phyloP scores from a whole-genome alignment of 2,113 vertebrate genomes.

The Isurus oxyrinchus region DNA sequence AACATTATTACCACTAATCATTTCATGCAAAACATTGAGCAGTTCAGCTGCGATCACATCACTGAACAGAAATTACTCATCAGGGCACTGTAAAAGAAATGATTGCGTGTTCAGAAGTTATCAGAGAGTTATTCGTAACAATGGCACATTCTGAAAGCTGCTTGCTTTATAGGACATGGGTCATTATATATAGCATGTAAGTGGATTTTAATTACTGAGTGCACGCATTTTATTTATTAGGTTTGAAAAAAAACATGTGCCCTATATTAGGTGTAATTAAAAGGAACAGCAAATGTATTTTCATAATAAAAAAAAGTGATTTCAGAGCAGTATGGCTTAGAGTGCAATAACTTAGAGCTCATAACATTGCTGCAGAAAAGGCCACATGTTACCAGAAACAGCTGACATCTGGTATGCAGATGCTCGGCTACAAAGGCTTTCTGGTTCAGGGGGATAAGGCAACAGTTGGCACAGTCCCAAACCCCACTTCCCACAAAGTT shows the following conservation, averaged over 20 bases:
- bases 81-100: not conserved
- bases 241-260: not conserved
- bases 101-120: not conserved
- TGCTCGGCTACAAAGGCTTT: conserved; percentile 28
- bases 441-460: not conserved
- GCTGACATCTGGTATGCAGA: conserved; percentile 25
- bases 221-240: not conserved
- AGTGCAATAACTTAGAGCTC: conserved; percentile 9
- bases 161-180: not conserved
- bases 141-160: not conserved
- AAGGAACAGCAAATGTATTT: not conserved
- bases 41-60: not conserved
- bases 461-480: not conserved
- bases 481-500: not conserved
- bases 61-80: not conserved
- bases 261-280: not conserved
- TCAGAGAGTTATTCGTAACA: not conserved
- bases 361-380: not conserved
- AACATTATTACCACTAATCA: not conserved
- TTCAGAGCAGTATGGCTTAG: not conserved
- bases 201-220: not conserved
- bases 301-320: not conserved
- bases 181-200: not conserved
- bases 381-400: conserved; percentile 21
- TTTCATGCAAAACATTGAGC: not conserved